These are phyloP conservation scores for Machaerirhynchus nigripectus DNA, from an alignment of 2,113 vertebrate species.

Conservation along the genomic window DNA sequence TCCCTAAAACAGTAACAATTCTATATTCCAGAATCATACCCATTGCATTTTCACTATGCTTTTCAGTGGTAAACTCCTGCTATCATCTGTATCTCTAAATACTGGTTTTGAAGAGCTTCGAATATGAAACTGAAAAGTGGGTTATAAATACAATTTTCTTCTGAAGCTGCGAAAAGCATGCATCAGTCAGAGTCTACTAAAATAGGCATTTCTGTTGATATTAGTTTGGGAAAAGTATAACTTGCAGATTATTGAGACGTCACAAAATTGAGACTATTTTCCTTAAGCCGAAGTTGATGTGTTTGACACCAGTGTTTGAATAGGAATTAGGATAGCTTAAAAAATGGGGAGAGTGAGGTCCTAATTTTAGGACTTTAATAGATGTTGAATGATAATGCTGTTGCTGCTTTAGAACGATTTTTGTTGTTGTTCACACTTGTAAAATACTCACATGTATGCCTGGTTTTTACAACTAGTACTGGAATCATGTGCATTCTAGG, in stretches of 20 bases:
- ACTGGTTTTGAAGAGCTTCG: not conserved
- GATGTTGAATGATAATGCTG: not conserved
- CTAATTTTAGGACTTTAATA: not conserved
- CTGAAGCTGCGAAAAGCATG: not conserved
- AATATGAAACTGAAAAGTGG: not conserved
- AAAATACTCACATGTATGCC: not conserved
- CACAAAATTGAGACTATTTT: not conserved
- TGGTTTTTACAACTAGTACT: not conserved
- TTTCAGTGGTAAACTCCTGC: not conserved
- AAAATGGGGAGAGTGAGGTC: accelerated
- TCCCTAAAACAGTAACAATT: not conserved
- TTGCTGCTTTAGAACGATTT: not conserved
- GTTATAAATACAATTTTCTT: not conserved
- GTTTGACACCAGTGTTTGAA: not conserved
- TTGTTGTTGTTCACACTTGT: not conserved
- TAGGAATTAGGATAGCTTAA: not conserved
- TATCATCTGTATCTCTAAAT: not conserved
- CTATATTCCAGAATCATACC: not conserved
- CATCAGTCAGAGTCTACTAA: not conserved
- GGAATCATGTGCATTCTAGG: not conserved
- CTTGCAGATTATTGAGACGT: not conserved
- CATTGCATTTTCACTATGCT: not conserved
- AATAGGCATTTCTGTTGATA: not conserved
- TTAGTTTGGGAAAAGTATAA: not conserved
- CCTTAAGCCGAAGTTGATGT: not conserved